phyloP scores from a whole-genome alignment of 2,797 vertebrate genomes.

The Limnodromus scolopaceus region DNA sequence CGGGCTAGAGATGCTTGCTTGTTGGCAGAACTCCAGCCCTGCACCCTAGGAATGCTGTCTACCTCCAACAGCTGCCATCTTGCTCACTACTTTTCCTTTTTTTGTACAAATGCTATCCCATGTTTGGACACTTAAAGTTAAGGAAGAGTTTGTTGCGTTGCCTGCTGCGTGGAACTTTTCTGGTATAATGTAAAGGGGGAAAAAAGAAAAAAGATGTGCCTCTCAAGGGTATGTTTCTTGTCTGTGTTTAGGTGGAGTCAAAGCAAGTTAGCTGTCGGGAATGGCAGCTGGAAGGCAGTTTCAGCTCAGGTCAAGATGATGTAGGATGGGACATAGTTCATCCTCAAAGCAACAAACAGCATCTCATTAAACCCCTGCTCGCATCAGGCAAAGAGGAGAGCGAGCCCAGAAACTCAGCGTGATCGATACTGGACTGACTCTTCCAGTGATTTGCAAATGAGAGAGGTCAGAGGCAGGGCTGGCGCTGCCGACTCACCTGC shows the following conservation, averaged over 20 bases:
- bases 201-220: not conserved
- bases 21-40: not conserved
- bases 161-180: not conserved
- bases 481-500: not conserved
- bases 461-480: not conserved
- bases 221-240: not conserved
- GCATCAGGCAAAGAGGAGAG: not conserved
- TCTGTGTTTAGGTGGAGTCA: not conserved
- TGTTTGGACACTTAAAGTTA: not conserved
- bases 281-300: not conserved
- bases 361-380: not conserved
- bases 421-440: not conserved
- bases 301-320: not conserved
- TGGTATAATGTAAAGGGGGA: too few relatives aligned
- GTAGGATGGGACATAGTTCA: not conserved
- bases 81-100: not conserved
- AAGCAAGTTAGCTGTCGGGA: not conserved
- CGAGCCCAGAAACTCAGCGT: not conserved
- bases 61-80: not conserved
- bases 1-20: not conserved
- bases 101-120: not conserved
- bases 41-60: fast-evolving
- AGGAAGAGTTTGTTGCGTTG: not conserved
- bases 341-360: not conserved
- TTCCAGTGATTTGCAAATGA: not conserved